Evolutionary conservation across 2,797 vertebrate genomes (phyloP), one percentile per base, ranked within the genome.

Genomic region (Parambassis ranga): DNA sequence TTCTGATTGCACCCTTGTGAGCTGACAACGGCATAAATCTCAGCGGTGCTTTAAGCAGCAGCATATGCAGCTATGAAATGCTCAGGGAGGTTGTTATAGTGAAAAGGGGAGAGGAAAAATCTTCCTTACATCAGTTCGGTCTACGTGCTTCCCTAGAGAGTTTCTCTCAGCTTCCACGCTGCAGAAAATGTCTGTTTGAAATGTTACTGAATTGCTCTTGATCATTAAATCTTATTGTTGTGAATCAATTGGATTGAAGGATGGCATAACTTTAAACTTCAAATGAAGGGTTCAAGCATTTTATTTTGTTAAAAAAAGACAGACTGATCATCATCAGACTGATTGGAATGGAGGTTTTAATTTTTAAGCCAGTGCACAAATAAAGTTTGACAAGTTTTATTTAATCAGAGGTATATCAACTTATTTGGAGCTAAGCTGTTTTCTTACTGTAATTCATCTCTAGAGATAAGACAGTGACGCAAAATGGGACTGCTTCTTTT

Each of bases 1-100:
- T 91, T 82, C 81, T 88, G 87, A 91, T 89, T 90, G 84, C 85
- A 89, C 87, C 87, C 90, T 86, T 83, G 89, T 90, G 88, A 87
- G 86, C 86, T 89, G 89, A 88, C 86, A 85, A 80, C 74, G 84
- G 85, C 84, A 89, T 89, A 89, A 85, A 90, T 89, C 89, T 90
- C 82, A 44, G 66, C 13, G 78, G 85, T 79, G 87, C 87, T 89
- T 89, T 89, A 88, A 91, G 87, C 85, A 84, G 86, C 82, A 89
- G 82, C 83, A 88, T 87, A 88, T 88, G 89, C 86, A 89, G 87
- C 85, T 75, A 84, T 84, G 85, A 89, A 89, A 88, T 81, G 78
- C 82, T 87, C 83, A 75, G 87, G 83, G 84, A 87, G 82, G 84
- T 85, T 85, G 82, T 88, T 87, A 86, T 80, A 81, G 80, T 70